Evolutionary conservation across 2,888 invertebrate genomes (phyloP).

Genomic region (Acholoe squamosa): DNA sequence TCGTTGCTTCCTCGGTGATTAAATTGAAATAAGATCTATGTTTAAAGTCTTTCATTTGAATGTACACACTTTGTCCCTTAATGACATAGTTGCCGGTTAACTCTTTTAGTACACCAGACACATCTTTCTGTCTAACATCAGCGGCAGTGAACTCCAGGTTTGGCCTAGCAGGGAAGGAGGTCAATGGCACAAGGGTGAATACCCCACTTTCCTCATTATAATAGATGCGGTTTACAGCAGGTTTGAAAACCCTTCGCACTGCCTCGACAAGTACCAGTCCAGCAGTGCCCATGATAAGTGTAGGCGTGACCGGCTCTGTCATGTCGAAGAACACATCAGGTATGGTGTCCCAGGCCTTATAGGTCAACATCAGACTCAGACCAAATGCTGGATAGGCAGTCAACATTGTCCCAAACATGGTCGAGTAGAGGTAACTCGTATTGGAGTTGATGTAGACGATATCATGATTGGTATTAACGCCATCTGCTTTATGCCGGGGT

Average conservation of each 20-base stretch:
- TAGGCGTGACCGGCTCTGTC: neutral
- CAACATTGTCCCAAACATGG: neutral
- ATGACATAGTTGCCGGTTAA: constrained; percentile 22
- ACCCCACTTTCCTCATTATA: neutral
- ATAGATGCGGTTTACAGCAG: constrained; percentile 1
- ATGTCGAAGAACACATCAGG: neutral
- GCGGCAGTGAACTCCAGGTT: neutral
- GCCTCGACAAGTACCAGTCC: constrained; percentile 1
- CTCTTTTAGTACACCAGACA: neutral
- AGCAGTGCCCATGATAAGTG: neutral
- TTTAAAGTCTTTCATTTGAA: neutral
- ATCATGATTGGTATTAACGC: neutral
- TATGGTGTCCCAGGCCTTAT: neutral
- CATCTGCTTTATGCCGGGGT: neutral
- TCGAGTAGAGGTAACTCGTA: neutral
- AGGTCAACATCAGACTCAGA: neutral
- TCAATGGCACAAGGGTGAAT: neutral
- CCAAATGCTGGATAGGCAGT: neutral
- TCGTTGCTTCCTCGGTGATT: neutral
- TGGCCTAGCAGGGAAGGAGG: neutral
- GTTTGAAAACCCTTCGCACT: neutral
- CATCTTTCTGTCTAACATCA: neutral
- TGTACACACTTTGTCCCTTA: neutral
- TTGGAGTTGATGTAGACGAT: constrained; percentile 20
- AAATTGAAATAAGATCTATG: neutral